These are phyloP conservation scores for Aldrovandia affinis DNA, from an alignment of 2,797 vertebrate species.

Conservation along the genomic window DNA sequence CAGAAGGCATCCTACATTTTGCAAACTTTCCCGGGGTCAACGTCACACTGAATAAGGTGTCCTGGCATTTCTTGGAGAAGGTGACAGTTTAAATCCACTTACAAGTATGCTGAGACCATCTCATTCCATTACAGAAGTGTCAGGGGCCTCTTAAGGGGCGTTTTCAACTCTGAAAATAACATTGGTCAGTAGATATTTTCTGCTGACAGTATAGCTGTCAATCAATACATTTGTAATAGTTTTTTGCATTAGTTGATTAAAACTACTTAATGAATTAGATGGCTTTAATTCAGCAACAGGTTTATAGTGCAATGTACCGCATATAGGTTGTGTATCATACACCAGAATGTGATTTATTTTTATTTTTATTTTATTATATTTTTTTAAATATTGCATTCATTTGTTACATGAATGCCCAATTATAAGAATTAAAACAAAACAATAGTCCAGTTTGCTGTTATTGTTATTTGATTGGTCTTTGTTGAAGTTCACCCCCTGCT, in stretches of 20 bases:
- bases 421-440: neutral
- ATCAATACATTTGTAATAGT: neutral
- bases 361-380: neutral
- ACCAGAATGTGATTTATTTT: neutral
- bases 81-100: neutral
- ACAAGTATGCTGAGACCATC: neutral
- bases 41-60: neutral
- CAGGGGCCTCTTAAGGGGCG: neutral
- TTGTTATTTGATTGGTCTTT: neutral
- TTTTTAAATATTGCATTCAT: neutral
- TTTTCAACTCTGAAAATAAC: constrained; percentile 15
- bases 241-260: neutral
- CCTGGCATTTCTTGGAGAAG: constrained; percentile 19
- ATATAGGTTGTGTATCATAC: neutral
- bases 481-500: neutral
- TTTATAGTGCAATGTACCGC: neutral
- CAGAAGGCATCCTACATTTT: too few relatives aligned
- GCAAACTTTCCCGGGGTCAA: neutral
- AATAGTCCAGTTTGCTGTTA: neutral
- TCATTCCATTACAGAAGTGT: neutral
- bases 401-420: neutral
- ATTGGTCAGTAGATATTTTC: neutral
- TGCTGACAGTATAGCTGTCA: neutral
- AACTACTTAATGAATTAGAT: neutral
- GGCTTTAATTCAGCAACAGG: neutral